Evolutionary conservation across 2,113 vertebrate species (phyloP).

Genomic region (Hemiprocne comata): DNA sequence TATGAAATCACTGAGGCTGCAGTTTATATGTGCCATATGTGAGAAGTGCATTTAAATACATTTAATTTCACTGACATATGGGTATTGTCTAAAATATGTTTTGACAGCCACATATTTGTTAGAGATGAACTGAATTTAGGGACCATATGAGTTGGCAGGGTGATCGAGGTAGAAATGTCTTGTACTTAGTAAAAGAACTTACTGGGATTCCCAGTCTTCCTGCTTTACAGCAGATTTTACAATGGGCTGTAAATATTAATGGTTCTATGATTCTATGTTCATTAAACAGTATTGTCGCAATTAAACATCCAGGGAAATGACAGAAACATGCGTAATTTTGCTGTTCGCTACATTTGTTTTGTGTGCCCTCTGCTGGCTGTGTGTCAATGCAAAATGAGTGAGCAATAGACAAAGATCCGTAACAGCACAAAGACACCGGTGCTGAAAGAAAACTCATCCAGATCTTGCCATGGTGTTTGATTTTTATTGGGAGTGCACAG

Average conservation of each 20-base stretch:
- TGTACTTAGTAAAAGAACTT: neutral
- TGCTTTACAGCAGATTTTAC: neutral
- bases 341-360: neutral
- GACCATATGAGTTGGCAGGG: neutral
- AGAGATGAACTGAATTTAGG: neutral
- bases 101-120: neutral
- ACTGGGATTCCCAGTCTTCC: neutral
- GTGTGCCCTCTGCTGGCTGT: neutral
- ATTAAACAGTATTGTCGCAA: neutral
- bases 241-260: neutral
- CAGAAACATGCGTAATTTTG: neutral
- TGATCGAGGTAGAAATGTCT: neutral
- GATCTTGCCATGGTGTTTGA: neutral
- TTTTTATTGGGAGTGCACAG: neutral
- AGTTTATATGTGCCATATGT: neutral
- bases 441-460: neutral
- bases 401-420: neutral
- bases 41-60: neutral
- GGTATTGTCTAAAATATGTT: neutral
- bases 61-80: neutral
- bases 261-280: neutral
- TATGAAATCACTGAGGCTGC: neutral
- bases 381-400: neutral
- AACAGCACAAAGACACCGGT: neutral
- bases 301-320: neutral